Percentiles rank a stretch among this genome's conserved stretches.
Evolutionary conservation across 2,113 vertebrate genomes (phyloP).

Genomic region (Eonycteris spelaea): DNA sequence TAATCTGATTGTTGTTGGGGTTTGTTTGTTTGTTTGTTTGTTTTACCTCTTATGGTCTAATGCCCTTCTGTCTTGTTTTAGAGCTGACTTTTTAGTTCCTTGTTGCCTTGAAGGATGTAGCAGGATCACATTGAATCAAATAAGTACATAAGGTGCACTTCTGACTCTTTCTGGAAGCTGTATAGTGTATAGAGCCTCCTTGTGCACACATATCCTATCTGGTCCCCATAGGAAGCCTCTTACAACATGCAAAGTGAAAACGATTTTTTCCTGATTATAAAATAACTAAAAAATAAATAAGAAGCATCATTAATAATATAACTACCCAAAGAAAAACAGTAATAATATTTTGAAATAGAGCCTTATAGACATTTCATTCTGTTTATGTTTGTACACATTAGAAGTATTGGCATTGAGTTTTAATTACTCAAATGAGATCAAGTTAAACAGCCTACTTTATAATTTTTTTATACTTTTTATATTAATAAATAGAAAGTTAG

Average conservation of each 20-base stretch:
- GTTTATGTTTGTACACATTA: not conserved
- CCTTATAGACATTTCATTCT: not conserved
- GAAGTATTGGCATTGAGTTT: not conserved
- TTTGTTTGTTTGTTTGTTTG: no score
- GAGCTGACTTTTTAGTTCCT: not conserved
- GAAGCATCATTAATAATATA: not conserved
- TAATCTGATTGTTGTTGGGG: not conserved
- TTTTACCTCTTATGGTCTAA: not conserved
- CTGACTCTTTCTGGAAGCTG: not conserved
- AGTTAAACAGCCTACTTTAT: not conserved
- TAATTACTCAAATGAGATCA: not conserved
- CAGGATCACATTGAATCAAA: not conserved
- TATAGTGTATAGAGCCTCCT: not conserved
- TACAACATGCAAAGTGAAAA: not conserved
- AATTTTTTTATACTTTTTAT: not conserved
- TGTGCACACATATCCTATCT: not conserved
- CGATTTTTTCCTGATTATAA: not conserved
- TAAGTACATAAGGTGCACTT: not conserved
- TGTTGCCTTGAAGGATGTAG: not conserved
- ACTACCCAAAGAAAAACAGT: not conserved
- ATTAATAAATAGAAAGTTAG: not conserved
- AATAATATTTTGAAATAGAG: not conserved
- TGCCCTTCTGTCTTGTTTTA: not conserved
- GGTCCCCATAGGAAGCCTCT: not conserved
- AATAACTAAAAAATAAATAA: not conserved